Percentiles rank a stretch among this genome's conserved stretches.
phyloP scores from a whole-genome alignment of 2,888 invertebrate species.

The Cataglyphis cursor region DNA sequence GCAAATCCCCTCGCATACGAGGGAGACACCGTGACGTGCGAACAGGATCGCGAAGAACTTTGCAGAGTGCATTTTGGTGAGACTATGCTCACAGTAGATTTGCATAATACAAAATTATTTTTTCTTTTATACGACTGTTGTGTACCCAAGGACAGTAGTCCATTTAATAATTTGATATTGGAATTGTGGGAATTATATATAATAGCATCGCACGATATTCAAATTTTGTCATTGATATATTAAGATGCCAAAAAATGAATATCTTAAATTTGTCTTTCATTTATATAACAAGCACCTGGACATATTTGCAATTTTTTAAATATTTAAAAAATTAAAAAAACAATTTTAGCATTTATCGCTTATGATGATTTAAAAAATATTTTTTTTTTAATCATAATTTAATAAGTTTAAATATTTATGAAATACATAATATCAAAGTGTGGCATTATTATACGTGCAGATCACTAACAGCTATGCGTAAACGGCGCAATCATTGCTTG shows the following conservation, averaged over 20 bases:
- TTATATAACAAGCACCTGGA: neutral
- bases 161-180: neutral
- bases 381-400: neutral
- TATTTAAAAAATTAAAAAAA: neutral
- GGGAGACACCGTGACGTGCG: slow-evolving; percentile 65
- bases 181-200: neutral
- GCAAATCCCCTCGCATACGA: slow-evolving; percentile 67
- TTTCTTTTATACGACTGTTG: neutral
- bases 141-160: neutral
- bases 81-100: slow-evolving; percentile 32
- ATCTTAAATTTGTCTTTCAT: slow-evolving; percentile 43
- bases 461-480: neutral
- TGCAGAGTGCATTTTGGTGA: slow-evolving; percentile 59
- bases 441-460: slow-evolving; percentile 7
- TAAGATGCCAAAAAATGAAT: slow-evolving; percentile 56
- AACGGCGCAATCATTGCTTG: slow-evolving; percentile 23
- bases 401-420: neutral
- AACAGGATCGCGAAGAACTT: slow-evolving; percentile 66
- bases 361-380: neutral
- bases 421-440: neutral
- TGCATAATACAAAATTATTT: neutral
- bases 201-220: slow-evolving; percentile 34
- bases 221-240: slow-evolving; percentile 63
- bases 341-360: neutral
- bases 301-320: neutral